Percentiles rank a stretch among this genome's conserved stretches.
Evolutionary conservation across 2,888 invertebrate species (phyloP).

Genomic region (Molanna angustata): DNA sequence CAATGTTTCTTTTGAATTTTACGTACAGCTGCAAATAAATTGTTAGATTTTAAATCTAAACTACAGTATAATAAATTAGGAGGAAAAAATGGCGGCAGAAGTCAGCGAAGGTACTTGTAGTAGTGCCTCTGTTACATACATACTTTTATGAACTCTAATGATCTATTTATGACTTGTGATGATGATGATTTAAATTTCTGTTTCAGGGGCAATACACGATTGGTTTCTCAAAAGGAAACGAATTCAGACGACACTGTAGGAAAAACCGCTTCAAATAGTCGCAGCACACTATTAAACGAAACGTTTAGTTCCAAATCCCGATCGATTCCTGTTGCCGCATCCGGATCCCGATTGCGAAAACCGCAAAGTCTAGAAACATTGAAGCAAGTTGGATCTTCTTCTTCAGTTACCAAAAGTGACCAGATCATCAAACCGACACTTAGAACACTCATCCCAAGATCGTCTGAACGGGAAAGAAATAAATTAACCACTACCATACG

Average conservation of each 20-base stretch:
- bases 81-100: too few species aligned
- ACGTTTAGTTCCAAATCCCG: conserved; percentile 29
- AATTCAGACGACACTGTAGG: background rate
- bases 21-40: too few species aligned
- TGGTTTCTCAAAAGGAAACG: conserved; percentile 9
- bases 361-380: conserved; percentile 2
- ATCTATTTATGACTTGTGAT: too few species aligned
- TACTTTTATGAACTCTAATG: too few species aligned
- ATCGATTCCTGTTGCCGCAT: background rate
- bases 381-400: background rate
- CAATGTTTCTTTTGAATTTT: too few species aligned
- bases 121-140: too few species aligned
- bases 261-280: background rate
- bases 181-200: conserved; percentile 1
- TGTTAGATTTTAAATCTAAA: too few species aligned
- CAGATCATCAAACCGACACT: conserved; percentile 11
- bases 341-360: conserved; percentile 6
- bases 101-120: too few species aligned
- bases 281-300: conserved; percentile 15
- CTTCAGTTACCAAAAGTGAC: conserved; percentile 10
- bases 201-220: conserved; percentile 11
- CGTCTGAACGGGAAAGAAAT: too few species aligned
- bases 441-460: conserved; percentile 1
- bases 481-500: too few species aligned
- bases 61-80: too few species aligned